These are phyloP conservation scores for Brachypalpus laphriformis DNA, from an alignment of 2,888 invertebrate species.

Conservation along the genomic window DNA sequence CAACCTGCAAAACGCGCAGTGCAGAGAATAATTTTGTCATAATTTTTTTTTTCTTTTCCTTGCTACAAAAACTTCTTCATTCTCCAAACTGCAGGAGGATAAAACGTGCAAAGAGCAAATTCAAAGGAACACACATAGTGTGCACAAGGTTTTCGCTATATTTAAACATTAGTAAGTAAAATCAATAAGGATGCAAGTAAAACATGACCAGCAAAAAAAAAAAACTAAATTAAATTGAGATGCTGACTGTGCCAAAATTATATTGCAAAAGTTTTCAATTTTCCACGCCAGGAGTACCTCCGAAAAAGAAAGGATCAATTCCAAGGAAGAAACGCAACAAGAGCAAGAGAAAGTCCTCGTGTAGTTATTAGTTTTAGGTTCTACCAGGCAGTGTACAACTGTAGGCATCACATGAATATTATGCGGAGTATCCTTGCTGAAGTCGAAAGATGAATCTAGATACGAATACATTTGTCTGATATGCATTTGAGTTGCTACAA, in stretches of 20 bases:
- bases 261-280: conserved; percentile 71
- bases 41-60: conserved; percentile 10
- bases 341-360: neutral
- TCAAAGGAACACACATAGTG: conserved; percentile 14
- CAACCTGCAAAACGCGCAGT: conserved; percentile 58
- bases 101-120: conserved; percentile 33
- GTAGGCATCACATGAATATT: conserved; percentile 13
- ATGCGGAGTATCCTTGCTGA: neutral
- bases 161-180: conserved; percentile 60
- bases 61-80: conserved; percentile 35
- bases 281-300: conserved; percentile 11
- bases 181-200: conserved; percentile 47
- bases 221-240: conserved; percentile 50
- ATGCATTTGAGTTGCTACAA: too few relatives aligned
- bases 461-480: conserved; percentile 7
- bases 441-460: neutral
- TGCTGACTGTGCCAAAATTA: conserved; percentile 65
- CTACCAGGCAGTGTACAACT: conserved; percentile 6
- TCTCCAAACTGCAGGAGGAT: conserved; percentile 21
- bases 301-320: conserved; percentile 4
- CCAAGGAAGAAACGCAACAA: neutral
- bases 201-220: neutral
- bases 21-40: conserved; percentile 67
- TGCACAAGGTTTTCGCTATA: conserved; percentile 30
- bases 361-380: conserved; percentile 10